phyloP scores from a whole-genome alignment of 92 coral and sea anemone species.

The Palythoa caribaeorum region DNA sequence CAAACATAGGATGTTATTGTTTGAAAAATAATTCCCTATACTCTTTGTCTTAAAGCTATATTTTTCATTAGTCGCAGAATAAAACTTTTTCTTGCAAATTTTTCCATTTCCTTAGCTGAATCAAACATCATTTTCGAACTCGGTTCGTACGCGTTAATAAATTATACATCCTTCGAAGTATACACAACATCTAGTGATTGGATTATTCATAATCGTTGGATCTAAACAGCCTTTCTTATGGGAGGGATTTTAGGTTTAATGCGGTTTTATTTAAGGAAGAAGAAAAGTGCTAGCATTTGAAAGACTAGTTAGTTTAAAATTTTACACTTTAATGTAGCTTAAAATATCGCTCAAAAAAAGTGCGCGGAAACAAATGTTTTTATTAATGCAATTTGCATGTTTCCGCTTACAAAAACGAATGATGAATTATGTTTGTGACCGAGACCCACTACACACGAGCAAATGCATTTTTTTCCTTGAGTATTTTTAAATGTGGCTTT shows the following conservation, averaged over 20 bases:
- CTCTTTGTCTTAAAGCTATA: constrained; percentile 24
- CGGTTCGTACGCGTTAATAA: constrained; percentile 20
- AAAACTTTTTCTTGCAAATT: constrained; percentile 5
- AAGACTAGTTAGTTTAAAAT: neutral
- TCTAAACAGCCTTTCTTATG: constrained; percentile 33
- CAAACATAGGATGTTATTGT: constrained; percentile 28
- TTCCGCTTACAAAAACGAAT: constrained; percentile 25
- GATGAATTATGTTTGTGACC: constrained; percentile 19
- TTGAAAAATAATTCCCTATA: neutral
- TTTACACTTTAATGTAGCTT: constrained; percentile 22
- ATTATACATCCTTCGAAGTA: constrained; percentile 11
- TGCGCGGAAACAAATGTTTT: constrained; percentile 35
- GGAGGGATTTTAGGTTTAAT: constrained; percentile 28
- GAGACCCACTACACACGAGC: neutral
- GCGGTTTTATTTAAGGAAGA: constrained; percentile 42
- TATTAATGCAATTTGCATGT: constrained; percentile 45
- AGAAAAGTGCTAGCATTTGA: neutral
- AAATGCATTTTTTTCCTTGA: neutral
- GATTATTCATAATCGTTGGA: constrained; percentile 17
- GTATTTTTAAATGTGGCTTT: neutral
- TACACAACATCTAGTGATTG: constrained; percentile 12
- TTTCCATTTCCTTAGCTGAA: constrained; percentile 19
- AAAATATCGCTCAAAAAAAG: constrained; percentile 33
- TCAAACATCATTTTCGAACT: constrained; percentile 36
- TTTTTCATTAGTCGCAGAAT: constrained; percentile 26